Conservation (phyloP, 2,797 vertebrate species). For the Tenualosa ilisha region DNA sequence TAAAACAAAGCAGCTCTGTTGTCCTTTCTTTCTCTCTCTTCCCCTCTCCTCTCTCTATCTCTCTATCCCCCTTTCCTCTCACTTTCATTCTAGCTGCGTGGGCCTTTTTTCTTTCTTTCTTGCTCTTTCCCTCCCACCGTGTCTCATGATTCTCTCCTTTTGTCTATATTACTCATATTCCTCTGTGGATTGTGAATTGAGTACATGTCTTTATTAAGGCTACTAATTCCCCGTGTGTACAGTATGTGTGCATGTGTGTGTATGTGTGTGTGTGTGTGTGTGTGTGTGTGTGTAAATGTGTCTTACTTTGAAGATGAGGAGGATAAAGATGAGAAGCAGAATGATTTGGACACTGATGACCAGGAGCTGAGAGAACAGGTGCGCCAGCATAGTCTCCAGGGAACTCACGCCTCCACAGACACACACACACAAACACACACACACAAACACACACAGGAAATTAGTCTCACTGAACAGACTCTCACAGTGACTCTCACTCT, state of each 20-base stretch:
- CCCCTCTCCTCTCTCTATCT: background rate
- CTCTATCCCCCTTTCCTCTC: background rate
- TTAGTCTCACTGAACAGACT: background rate
- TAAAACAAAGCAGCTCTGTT: constrained; percentile 14
- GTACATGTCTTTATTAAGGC: background rate
- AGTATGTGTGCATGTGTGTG: constrained; percentile 7
- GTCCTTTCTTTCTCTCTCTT: background rate
- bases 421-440: background rate
- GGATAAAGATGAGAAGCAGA: constrained; percentile 74
- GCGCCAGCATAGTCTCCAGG: constrained; percentile 71
- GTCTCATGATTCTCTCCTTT: background rate
- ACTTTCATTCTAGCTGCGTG: background rate
- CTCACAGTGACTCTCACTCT: background rate
- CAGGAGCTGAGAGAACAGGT: constrained; percentile 74
- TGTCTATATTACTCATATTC: background rate
- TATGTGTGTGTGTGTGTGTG: constrained; percentile 20
- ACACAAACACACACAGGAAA: background rate
- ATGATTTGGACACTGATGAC: constrained; percentile 75
- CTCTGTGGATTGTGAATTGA: background rate
- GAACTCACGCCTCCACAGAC: constrained; percentile 70
- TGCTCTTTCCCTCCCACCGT: background rate
- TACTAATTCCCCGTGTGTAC: background rate
- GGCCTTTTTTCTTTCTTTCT: background rate
- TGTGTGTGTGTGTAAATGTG: constrained; percentile 27
- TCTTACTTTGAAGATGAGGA: constrained; percentile 70